Evolutionary conservation across 1,140 invertebrate genomes (phyloP), one percentile per base, ranked within the genome.

Genomic region (Cotesia vestalis): DNA sequence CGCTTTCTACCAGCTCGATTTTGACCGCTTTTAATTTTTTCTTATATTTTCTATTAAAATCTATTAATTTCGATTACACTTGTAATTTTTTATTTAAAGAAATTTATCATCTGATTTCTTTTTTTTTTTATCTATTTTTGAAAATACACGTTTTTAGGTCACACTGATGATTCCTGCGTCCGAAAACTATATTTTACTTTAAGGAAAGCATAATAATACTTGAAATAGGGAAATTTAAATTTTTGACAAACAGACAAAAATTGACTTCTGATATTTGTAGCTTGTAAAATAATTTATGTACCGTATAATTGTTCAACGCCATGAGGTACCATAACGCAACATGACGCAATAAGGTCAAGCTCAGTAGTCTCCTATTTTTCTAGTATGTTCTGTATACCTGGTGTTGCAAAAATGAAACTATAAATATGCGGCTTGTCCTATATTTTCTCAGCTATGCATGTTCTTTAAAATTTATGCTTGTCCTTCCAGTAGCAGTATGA

Each of bases 271-370:
- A 20, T n/a, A 8, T 68, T 68, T 36, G 72, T 70, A 38, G 69
- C 71, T 76, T 78, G 78, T 75, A 81, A 83, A 40, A 66, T 69
- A 81, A 86, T 86, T 85, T 86, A 86, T 85, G 80, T 83, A 77
- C 80, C 74, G 27, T 27, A 27, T 62, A 75, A 76, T 68, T 71
- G 73, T 76, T 70, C 69, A 73, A 72, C 70, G 27, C 59, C 69
- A 76, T 78, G 35, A 59, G 57, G 38, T 66, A 61, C 73, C 74
- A 75, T 80, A 80, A 83, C 78, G 73, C 66, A 72, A 79, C 76
- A 74, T 80, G 80, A 83, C 77, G 78, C 76, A 84, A 84, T 80
- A 80, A 72, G 83, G 84, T 84, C 80, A 83, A 77, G 80, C 77
- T 11, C n/a, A 36, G 9, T 76, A 75, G 80, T 73, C 77, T 73